Conservation (phyloP, 2,888 invertebrate genomes). For the Unio delphinus region DNA sequence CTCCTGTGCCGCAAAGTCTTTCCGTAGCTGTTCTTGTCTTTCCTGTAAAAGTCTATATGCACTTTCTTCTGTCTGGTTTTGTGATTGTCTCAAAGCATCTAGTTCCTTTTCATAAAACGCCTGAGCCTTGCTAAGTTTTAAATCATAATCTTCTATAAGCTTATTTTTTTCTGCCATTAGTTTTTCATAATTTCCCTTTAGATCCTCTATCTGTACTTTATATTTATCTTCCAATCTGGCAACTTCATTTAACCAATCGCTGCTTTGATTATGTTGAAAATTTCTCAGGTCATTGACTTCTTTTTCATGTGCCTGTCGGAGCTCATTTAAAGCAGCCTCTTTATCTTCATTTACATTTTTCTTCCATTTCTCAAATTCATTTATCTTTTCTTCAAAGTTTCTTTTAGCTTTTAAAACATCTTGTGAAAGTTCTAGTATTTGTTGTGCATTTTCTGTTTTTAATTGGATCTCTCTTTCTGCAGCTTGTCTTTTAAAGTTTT, state of each 20-base stretch:
- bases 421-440: constrained; percentile 61
- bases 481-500: constrained; percentile 52
- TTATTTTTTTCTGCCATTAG: constrained; percentile 52
- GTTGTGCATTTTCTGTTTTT: constrained; percentile 59
- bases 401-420: constrained; percentile 63
- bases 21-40: constrained; percentile 60
- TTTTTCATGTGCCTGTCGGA: constrained; percentile 51
- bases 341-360: constrained; percentile 57
- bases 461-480: constrained; percentile 56
- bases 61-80: constrained; percentile 46
- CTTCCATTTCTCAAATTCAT: constrained; percentile 55
- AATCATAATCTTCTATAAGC: constrained; percentile 63
- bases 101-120: constrained; percentile 69
- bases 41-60: constrained; percentile 47
- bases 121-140: constrained; percentile 65
- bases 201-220: constrained; percentile 47
- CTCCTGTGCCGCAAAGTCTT: constrained; percentile 58
- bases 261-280: constrained; percentile 47
- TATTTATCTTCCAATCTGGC: constrained; percentile 58
- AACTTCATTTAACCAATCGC: constrained; percentile 55
- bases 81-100: constrained; percentile 53
- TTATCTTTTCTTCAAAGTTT: constrained; percentile 64
- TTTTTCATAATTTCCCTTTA: constrained; percentile 45
- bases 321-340: constrained; percentile 52
- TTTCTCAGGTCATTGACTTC: constrained; percentile 59